phyloP scores from a whole-genome alignment of 30 jellyfish, hydroid and myxozoan genomes.

The Chrysaora quinquecirrha region DNA sequence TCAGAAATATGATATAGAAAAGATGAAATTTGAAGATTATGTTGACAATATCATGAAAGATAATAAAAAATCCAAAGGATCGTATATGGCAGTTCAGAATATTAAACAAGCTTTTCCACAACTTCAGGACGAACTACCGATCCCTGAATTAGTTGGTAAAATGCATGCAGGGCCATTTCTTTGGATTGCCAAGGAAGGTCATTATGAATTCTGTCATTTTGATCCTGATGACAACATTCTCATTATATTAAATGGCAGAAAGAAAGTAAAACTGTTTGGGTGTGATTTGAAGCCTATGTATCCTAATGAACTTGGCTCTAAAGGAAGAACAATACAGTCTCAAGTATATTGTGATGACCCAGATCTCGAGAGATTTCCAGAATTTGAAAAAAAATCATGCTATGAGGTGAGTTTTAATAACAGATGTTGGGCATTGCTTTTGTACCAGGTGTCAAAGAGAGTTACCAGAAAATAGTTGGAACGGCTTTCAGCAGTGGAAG shows the following conservation, averaged over 20 bases:
- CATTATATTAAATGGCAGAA: slow-evolving; percentile 78
- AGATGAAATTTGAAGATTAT: slow-evolving; percentile 82
- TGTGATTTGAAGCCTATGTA: slow-evolving; percentile 79
- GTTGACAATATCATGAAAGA: slow-evolving; percentile 65
- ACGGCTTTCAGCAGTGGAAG: too few relatives aligned
- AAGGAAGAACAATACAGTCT: slow-evolving; percentile 95
- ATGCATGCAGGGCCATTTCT: slow-evolving; percentile 96
- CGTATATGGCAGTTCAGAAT: slow-evolving; percentile 97
- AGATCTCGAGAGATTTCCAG: slow-evolving; percentile 60
- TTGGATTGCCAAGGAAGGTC: slow-evolving; percentile 90
- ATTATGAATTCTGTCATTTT: slow-evolving; percentile 96
- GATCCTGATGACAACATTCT: slow-evolving; percentile 96
- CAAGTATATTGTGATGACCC: slow-evolving; percentile 83
- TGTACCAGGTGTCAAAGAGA: too few relatives aligned
- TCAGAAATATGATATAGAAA: slow-evolving; percentile 85
- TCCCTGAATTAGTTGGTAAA: slow-evolving; percentile 83
- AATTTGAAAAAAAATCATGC: slow-evolving; percentile 45
- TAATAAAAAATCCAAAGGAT: slow-evolving; percentile 63
- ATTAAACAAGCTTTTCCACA: slow-evolving; percentile 94
- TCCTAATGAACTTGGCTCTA: slow-evolving; percentile 95
- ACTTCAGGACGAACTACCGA: slow-evolving; percentile 51
- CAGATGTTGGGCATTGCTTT: not conserved
- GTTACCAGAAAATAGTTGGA: too few relatives aligned
- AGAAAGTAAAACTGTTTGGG: slow-evolving; percentile 74
- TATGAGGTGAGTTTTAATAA: slow-evolving; percentile 75